Evolutionary conservation across 1,140 invertebrate genomes (phyloP), one percentile per base, ranked within the genome.

Genomic region (Dufourea novaeangliae): DNA sequence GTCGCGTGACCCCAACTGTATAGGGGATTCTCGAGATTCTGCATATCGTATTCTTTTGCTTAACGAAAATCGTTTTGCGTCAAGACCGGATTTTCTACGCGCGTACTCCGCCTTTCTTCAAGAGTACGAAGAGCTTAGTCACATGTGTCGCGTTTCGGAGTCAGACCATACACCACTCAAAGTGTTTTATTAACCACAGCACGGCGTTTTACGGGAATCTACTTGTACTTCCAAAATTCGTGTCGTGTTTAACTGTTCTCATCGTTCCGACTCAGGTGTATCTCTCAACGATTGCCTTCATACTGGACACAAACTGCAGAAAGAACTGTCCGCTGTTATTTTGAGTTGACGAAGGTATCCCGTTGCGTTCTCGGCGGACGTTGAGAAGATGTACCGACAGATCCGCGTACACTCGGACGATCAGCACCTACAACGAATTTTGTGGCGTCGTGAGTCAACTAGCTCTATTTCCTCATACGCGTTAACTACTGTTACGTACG

Each of bases 281-380:
- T 46, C 59, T 0, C 5, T 63, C 7, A 73, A 73, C 29, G 71
- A 73, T 0, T n/a, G 50, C 0, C 8, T 73, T 2, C 34, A 73
- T 22, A 0, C 44, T 7, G 59, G 71, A 2, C 29, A 29, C 0
- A 73, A 73, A n/a, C 3, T 64, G 3, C 46, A 63, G 12, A 11
- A 20, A 0, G 34, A 73, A 1, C 20, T 64, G 0, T 39, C 10
- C 0, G 46, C 63, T 3, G 46, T 73, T 3, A 5, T 73, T 12
- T 0, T 73, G 0, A n/a, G 34, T 17, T 39, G 62, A 4, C 32
- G 59, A 1, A 1, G 1, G 0, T 37, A 25, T 34, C 12, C 11
- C 0, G 39, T 22, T 8, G 17, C 34, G 0, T 72, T 63, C 17
- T 20, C 46, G 0, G 37, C 46, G 0, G 46, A 73, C 5, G n/a